phyloP scores from a whole-genome alignment of 1,140 invertebrate genomes.

The Lerema accius region DNA sequence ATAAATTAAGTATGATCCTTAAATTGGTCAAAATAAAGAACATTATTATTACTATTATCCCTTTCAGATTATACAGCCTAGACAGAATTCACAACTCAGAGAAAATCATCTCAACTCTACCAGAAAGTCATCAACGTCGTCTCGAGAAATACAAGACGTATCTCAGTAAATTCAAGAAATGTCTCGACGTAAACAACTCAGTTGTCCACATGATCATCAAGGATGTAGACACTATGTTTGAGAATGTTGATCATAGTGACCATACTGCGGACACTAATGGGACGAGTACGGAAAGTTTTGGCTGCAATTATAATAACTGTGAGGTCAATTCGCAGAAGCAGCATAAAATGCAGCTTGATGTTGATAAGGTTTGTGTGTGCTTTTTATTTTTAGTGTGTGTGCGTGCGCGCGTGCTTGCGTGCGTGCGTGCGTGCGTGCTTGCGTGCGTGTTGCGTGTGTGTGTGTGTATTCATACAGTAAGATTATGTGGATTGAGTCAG shows the following conservation, averaged over 20 bases:
- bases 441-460: too few relatives aligned
- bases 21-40: too few relatives aligned
- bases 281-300: constrained; percentile 52
- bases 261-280: constrained; percentile 55
- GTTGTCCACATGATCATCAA: constrained; percentile 93
- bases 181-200: constrained; percentile 92
- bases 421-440: too few relatives aligned
- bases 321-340: constrained; percentile 66
- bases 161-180: constrained; percentile 88
- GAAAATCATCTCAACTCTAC: constrained; percentile 89
- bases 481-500: too few relatives aligned
- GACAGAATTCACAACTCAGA: constrained; percentile 89
- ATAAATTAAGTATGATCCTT: too few relatives aligned
- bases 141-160: constrained; percentile 90
- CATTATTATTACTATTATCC: background rate
- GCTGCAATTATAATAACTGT: constrained; percentile 71
- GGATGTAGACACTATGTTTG: constrained; percentile 93
- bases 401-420: too few relatives aligned
- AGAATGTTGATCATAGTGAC: constrained; percentile 67
- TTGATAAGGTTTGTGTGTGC: constrained; percentile 73
- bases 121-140: constrained; percentile 89
- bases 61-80: constrained; percentile 79
- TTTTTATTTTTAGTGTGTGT: too few relatives aligned
- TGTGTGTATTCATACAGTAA: too few relatives aligned
- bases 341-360: constrained; percentile 77